Base-by-base conservation (phyloP, 2,797 vertebrate genomes). In the Moxostoma hubbsi region DNA sequence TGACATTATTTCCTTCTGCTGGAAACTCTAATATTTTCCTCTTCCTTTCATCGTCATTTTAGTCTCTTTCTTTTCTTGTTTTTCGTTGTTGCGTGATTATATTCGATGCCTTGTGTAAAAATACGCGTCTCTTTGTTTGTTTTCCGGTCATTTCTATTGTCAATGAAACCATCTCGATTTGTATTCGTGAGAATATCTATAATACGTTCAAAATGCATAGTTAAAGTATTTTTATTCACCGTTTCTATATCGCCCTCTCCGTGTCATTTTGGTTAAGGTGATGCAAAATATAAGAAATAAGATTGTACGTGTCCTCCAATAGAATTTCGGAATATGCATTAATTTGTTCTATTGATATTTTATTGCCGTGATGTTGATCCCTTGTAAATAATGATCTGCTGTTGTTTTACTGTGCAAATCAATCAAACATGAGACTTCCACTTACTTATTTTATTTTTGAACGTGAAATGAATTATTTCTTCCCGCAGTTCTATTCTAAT, bases 201-300 rank as follows among this genome's bases (percentile, higher is more conserved):
- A 86, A 88, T 92, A 93, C 92, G 93, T 93, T 94, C 90, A 93
- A 5, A 83, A 93, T 94, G 94, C 94, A 95, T 95, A 95, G 93
- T 93, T 94, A 88, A 87, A 90, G 85, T 89, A 90, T 86, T 88
- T 91, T 87, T 88, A 82, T 86, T 84, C 83, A 73, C 73, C 81
- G n/a, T 45, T 47, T 73, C 18, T 24, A 71, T 36, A 10, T 72
- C 46, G 45, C 47, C 24, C 55, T 62, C 7, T 13, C 9, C 16
- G n/a, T 47, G 45, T 18, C 9, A 10, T 63, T 77, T 82, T 54
- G 62, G 74, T 47, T 70, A 6, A 49, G 15, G 51, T 49, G 66
- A 68, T 68, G 66, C 57, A 70, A 77, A 53, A 57, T 46, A 61
- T 43, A 73, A 51, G 16, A 51, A 70, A 45, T 46, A 64, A 64